These are phyloP conservation scores for Lepus americanus DNA, from an alignment of 2,113 vertebrate species.

Conservation along the genomic window DNA sequence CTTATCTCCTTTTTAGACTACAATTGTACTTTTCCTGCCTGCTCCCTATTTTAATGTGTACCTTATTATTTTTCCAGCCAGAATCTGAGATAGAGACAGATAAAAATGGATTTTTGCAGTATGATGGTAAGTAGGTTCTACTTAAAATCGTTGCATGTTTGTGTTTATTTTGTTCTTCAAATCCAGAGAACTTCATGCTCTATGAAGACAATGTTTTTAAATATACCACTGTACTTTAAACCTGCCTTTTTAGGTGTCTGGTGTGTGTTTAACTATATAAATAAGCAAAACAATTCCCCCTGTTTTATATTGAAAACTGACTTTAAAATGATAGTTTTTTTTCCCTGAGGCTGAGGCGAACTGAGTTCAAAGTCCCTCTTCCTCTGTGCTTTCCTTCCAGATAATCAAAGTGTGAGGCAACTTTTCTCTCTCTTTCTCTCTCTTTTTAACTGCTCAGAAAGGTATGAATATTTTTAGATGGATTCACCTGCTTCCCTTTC, in stretches of 20 bases:
- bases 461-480: constrained; percentile 8
- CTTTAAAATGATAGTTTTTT: neutral
- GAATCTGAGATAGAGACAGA: constrained; percentile 92
- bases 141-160: constrained; percentile 40
- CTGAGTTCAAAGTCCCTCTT: neutral
- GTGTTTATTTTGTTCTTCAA: constrained; percentile 57
- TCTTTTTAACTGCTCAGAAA: constrained; percentile 8
- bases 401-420: neutral
- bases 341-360: neutral
- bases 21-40: constrained; percentile 36
- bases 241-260: constrained; percentile 16
- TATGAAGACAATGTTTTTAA: constrained; percentile 58
- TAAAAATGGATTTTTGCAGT: constrained; percentile 94
- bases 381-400: neutral
- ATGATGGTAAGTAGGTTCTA: constrained; percentile 92
- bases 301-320: constrained; percentile 51
- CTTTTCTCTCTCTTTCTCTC: neutral
- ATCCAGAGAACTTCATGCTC: neutral
- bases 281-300: neutral
- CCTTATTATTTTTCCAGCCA: constrained; percentile 87
- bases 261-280: constrained; percentile 42
- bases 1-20: neutral
- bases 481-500: neutral
- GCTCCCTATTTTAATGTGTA: constrained; percentile 36
- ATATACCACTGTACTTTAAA: constrained; percentile 9